Percentiles rank a stretch among this genome's conserved stretches.
Evolutionary conservation across 2,888 invertebrate genomes (phyloP).

Genomic region (Euclidia mi): DNA sequence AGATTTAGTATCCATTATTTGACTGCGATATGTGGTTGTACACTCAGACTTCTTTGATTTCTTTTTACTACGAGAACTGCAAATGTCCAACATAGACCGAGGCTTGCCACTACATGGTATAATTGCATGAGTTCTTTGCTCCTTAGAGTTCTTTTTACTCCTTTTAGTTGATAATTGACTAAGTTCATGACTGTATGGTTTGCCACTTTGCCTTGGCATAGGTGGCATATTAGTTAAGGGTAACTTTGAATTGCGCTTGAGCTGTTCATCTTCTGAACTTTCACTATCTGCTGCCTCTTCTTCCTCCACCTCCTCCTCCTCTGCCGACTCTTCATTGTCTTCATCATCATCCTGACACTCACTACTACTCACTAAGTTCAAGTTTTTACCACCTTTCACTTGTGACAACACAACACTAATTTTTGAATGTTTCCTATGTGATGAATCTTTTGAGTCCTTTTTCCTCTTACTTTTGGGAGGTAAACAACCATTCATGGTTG

Average conservation of each 20-base stretch:
- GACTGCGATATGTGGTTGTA: constrained; percentile 89
- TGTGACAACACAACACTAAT: constrained; percentile 74
- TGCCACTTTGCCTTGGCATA: constrained; percentile 83
- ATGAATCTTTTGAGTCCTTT: constrained; percentile 81
- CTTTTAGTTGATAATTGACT: constrained; percentile 89
- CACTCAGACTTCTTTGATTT: constrained; percentile 83
- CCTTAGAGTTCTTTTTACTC: constrained; percentile 81
- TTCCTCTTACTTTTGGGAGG: constrained; percentile 79
- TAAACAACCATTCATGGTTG: constrained; percentile 77
- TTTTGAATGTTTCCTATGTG: constrained; percentile 75
- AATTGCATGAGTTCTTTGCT: constrained; percentile 78
- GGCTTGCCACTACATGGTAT: constrained; percentile 87
- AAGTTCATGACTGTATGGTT: constrained; percentile 89
- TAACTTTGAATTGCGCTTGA: constrained; percentile 86
- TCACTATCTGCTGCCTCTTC: constrained; percentile 66
- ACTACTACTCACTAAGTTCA: constrained; percentile 88
- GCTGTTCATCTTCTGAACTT: constrained; percentile 86
- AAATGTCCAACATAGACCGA: constrained; percentile 85
- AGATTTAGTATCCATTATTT: constrained; percentile 91
- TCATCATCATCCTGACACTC: constrained; percentile 80
- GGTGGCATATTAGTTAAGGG: constrained; percentile 77
- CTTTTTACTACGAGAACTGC: constrained; percentile 85
- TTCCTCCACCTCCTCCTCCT: constrained; percentile 58
- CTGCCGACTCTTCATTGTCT: constrained; percentile 63
- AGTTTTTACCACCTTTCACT: constrained; percentile 89